Conservation (phyloP, 2,888 invertebrate species). For the Hymenopus coronatus region DNA sequence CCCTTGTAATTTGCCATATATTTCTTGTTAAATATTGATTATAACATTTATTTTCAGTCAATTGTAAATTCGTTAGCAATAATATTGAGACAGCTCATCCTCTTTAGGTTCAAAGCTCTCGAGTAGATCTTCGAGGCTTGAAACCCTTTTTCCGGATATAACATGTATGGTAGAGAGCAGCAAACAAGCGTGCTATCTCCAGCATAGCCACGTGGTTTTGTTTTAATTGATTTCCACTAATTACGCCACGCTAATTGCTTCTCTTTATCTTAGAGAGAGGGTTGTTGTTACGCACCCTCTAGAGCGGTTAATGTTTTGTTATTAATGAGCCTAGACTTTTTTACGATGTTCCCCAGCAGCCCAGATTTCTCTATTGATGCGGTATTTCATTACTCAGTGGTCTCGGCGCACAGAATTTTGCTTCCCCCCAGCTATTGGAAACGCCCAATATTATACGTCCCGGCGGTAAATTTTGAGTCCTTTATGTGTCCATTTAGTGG, state of each 20-base stretch:
- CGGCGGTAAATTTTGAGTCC: background rate
- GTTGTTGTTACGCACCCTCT: background rate
- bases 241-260: constrained; percentile 7
- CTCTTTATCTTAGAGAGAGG: background rate
- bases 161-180: background rate
- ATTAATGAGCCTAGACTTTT: constrained; percentile 10
- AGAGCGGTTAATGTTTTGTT: constrained; percentile 19
- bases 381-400: background rate
- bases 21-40: no score
- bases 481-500: background rate
- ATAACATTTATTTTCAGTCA: no score
- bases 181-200: background rate
- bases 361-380: constrained; percentile 3
- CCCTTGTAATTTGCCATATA: no score
- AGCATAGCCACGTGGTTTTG: background rate
- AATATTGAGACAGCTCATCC: no score
- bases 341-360: background rate
- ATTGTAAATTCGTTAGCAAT: no score
- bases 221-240: constrained; percentile 17
- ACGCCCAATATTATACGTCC: background rate
- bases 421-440: background rate
- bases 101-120: no score
- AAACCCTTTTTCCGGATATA: background rate
- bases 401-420: background rate
- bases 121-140: no score